A percentile compares a stretch with the other conserved stretches of the same genome.
phyloP scores from a whole-genome alignment of 1,140 invertebrate genomes.

The Archivesica marissinica region DNA sequence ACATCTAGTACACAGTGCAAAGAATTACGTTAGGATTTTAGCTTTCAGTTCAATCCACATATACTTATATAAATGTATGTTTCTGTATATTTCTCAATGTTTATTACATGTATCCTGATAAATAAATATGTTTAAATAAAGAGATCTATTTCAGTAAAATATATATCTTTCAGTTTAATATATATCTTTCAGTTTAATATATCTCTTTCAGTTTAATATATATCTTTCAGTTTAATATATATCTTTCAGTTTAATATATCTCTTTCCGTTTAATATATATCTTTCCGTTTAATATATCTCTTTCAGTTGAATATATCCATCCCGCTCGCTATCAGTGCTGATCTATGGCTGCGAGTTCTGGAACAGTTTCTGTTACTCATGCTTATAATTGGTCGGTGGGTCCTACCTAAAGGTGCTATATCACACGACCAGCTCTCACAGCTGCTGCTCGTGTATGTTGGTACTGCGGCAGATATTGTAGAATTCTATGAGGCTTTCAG shows the following conservation, averaged over 20 bases:
- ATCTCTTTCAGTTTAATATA: slow-evolving; percentile 72
- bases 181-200: background rate
- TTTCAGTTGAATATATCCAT: slow-evolving; percentile 77
- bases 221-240: too few species aligned
- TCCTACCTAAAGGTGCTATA: slow-evolving; percentile 93
- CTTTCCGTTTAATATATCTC: background rate
- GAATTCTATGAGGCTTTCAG: slow-evolving; percentile 97
- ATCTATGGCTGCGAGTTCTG: slow-evolving; percentile 91
- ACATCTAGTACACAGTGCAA: too few species aligned
- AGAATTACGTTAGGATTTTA: too few species aligned
- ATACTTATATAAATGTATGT: too few species aligned
- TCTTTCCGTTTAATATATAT: background rate
- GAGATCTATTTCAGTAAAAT: background rate
- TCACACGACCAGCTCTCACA: slow-evolving; percentile 96
- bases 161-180: background rate
- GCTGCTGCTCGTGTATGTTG: slow-evolving; percentile 90
- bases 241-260: background rate
- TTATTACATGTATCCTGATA: too few species aligned
- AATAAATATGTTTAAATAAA: too few species aligned
- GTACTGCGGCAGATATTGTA: slow-evolving; percentile 96
- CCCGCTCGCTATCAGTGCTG: slow-evolving; percentile 71
- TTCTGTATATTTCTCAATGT: too few species aligned
- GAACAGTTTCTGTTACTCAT: slow-evolving; percentile 96
- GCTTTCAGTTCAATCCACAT: too few species aligned
- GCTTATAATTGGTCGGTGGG: slow-evolving; percentile 93